A percentile compares a stretch with the other conserved stretches of the same genome.
These are phyloP conservation scores for Hypomesus transpacificus DNA, from an alignment of 2,113 vertebrate genomes.

Conservation along the genomic window DNA sequence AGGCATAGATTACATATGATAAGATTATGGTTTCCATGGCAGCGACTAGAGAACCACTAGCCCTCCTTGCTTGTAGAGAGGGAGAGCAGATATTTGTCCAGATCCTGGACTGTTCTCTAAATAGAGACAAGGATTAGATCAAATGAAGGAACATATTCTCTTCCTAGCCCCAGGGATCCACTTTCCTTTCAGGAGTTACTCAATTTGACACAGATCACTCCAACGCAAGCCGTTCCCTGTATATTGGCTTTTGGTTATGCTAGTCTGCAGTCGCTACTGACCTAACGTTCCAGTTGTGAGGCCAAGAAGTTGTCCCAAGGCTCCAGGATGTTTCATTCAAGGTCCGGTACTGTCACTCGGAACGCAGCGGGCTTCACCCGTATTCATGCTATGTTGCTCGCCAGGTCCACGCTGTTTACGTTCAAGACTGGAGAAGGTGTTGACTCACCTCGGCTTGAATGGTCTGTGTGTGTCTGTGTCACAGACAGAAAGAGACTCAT, in stretches of 20 bases:
- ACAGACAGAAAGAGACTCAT: constrained; percentile 35
- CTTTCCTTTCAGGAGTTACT: neutral
- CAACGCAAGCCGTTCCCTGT: neutral
- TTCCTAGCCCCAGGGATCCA: constrained; percentile 8
- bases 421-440: constrained; percentile 32
- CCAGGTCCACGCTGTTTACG: neutral
- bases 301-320: neutral
- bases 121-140: constrained; percentile 28
- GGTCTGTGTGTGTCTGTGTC: constrained; percentile 14
- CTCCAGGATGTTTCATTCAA: neutral
- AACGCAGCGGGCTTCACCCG: neutral
- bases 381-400: neutral
- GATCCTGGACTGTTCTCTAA: neutral
- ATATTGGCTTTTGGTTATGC: too few species aligned
- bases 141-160: constrained; percentile 13
- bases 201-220: neutral
- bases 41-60: constrained; percentile 10
- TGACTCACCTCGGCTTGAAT: constrained; percentile 43
- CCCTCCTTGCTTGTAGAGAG: neutral
- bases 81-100: neutral
- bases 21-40: constrained; percentile 35
- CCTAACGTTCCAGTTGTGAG: too few species aligned
- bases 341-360: neutral
- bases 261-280: too few species aligned
- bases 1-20: constrained; percentile 27